Evolutionary conservation across 92 coral and sea anemone species (phyloP).

Genomic region (Porites evermanni): DNA sequence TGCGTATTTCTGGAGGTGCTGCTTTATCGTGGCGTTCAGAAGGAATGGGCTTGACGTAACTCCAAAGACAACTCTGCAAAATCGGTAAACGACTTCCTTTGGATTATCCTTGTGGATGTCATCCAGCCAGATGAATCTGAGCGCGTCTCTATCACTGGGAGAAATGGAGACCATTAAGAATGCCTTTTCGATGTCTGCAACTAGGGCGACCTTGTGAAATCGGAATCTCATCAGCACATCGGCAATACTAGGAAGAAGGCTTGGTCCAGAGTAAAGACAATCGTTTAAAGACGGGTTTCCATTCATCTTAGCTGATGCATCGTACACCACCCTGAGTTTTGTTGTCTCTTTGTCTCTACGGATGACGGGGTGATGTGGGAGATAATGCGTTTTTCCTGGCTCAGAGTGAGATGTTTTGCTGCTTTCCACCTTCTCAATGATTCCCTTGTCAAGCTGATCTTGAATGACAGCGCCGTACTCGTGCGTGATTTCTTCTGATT

Average conservation of each 20-base stretch:
- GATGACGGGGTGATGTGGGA: background rate
- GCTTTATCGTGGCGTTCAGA: slow-evolving; percentile 27
- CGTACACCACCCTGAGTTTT: slow-evolving; percentile 24
- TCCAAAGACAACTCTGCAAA: slow-evolving; percentile 63
- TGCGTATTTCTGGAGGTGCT: slow-evolving; percentile 6
- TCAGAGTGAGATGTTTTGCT: background rate
- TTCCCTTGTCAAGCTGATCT: slow-evolving; percentile 17
- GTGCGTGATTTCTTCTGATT: background rate
- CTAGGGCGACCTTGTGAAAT: slow-evolving; percentile 7
- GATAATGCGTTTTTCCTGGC: background rate
- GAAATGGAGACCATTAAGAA: slow-evolving; percentile 19
- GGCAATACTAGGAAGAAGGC: slow-evolving; percentile 11
- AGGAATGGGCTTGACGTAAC: background rate
- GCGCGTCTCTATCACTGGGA: slow-evolving; percentile 34
- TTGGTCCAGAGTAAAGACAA: slow-evolving; percentile 48
- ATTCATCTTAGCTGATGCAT: slow-evolving; percentile 6
- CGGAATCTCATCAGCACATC: slow-evolving; percentile 44
- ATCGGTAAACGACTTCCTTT: slow-evolving; percentile 43
- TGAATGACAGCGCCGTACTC: slow-evolving; percentile 21
- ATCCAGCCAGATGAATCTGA: slow-evolving; percentile 41
- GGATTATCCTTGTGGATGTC: slow-evolving; percentile 5
- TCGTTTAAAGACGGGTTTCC: slow-evolving; percentile 50
- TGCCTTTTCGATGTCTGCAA: slow-evolving; percentile 48
- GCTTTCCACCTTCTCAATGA: slow-evolving; percentile 20
- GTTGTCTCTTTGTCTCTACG: slow-evolving; percentile 17